Evolutionary conservation across 2,888 invertebrate genomes (phyloP).

Genomic region (Ceriagrion tenellum): DNA sequence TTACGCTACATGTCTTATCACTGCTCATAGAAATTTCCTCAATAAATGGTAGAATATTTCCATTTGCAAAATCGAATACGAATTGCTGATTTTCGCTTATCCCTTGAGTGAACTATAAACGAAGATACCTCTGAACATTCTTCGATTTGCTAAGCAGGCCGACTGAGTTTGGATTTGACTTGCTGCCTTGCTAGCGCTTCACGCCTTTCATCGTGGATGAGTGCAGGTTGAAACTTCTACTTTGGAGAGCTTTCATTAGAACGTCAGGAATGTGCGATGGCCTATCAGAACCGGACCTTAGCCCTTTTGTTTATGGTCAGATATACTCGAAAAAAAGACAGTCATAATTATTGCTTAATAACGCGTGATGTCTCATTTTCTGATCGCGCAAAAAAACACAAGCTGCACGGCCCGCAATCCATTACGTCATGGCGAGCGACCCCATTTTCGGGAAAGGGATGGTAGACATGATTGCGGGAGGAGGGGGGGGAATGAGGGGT

Average conservation of each 20-base stretch:
- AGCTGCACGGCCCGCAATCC: not conserved
- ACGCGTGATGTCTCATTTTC: conserved; percentile 35
- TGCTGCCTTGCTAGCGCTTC: too few species aligned
- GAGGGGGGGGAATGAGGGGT: not conserved
- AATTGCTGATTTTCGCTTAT: too few species aligned
- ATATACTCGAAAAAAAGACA: not conserved
- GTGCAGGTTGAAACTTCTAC: not conserved
- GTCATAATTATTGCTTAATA: conserved; percentile 36
- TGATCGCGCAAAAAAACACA: not conserved
- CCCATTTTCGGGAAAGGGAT: not conserved
- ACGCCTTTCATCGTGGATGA: not conserved
- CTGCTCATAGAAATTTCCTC: too few species aligned
- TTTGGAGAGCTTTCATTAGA: too few species aligned
- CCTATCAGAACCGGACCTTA: not conserved
- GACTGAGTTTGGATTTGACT: too few species aligned
- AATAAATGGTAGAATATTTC: too few species aligned
- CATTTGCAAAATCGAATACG: too few species aligned
- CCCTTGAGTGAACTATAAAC: too few species aligned
- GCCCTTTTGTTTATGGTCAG: not conserved
- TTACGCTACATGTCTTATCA: too few species aligned
- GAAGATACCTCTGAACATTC: too few species aligned
- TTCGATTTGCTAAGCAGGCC: too few species aligned
- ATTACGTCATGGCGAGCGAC: not conserved
- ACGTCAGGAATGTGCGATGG: not conserved
- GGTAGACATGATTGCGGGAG: not conserved